Evolutionary conservation across 2,113 vertebrate genomes (phyloP), one percentile per base, ranked within the genome.

Genomic region (Microcebus ravelobensis): DNA sequence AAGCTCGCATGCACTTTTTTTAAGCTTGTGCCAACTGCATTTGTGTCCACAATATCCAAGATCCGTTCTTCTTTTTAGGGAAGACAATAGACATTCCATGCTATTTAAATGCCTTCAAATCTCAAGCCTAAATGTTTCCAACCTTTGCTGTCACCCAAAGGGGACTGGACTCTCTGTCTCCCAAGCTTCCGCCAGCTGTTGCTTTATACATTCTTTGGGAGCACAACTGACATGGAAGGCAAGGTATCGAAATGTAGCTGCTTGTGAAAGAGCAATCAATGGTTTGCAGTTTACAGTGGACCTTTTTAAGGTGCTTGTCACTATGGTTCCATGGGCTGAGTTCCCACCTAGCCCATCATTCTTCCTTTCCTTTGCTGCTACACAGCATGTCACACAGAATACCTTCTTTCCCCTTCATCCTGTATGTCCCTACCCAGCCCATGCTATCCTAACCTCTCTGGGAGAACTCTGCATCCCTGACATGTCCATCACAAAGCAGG

Each of bases 1-100:
- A 98, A 97, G 96, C 98, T 98, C 98, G 98, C 98, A 98, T 94
- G 98, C 95, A 97, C 95, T 98, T 98, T 98, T 98, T 97, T 96
- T 6, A 95, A 97, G 97, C 96, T 96, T 0, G 0, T 98, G 98
- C 98, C 98, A 98, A 97, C 93, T 97, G 95, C 94, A 88, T 97
- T 97, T 96, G 93, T 94, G 91, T 92, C 93, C 92, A 97, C 92
- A 98, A 97, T 97, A 96, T 50, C 63, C 76, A 93, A 97, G 11
- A 57, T 97, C 98, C 8, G 5, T 92, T 98, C 95, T 93, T 95
- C 96, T 98, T 95, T 98, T 97, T 97, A 96, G 95, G 73, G 76
- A 57, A 73, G 82, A 98, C 96, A 98, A 98, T 70, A 96, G 91
- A 94, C 96, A 97, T 98, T 97, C 98, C 97, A 94, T 57, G 61